Evolutionary conservation across 1,140 invertebrate species (phyloP).

Genomic region (Steinernema feltiae): DNA sequence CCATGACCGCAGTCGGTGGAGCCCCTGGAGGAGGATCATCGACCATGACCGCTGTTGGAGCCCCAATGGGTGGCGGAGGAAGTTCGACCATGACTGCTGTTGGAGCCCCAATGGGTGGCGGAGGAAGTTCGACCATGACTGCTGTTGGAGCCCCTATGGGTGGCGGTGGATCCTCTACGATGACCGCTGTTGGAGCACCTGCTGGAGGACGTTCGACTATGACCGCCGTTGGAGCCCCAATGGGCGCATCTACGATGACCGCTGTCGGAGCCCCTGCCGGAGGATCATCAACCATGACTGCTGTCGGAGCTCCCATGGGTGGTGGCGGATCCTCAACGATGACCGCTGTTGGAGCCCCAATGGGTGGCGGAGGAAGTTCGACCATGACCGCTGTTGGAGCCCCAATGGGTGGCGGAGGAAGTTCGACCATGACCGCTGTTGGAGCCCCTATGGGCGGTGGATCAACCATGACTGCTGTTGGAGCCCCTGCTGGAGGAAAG

Average conservation of each 20-base stretch:
- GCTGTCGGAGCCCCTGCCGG: conserved; percentile 19
- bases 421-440: conserved; percentile 18
- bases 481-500: not conserved
- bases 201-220: conserved; percentile 67
- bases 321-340: conserved; percentile 18
- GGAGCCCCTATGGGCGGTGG: conserved; percentile 10
- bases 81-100: too few relatives aligned
- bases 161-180: not conserved
- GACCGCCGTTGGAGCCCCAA: conserved; percentile 33
- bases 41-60: not conserved
- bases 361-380: conserved; percentile 1
- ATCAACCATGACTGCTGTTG: not conserved
- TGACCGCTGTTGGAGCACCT: conserved; percentile 50
- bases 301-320: conserved; percentile 13
- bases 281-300: conserved; percentile 23
- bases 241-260: conserved; percentile 20
- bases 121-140: not conserved
- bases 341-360: conserved; percentile 18
- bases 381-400: conserved; percentile 25
- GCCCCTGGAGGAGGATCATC: not conserved
- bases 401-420: not conserved
- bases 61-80: not conserved
- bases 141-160: not conserved
- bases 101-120: not conserved
- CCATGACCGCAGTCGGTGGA: conserved; percentile 10